Evolutionary conservation across 2,797 vertebrate species (phyloP), one percentile per base, ranked within the genome.

Genomic region (Synanceia verrucosa): DNA sequence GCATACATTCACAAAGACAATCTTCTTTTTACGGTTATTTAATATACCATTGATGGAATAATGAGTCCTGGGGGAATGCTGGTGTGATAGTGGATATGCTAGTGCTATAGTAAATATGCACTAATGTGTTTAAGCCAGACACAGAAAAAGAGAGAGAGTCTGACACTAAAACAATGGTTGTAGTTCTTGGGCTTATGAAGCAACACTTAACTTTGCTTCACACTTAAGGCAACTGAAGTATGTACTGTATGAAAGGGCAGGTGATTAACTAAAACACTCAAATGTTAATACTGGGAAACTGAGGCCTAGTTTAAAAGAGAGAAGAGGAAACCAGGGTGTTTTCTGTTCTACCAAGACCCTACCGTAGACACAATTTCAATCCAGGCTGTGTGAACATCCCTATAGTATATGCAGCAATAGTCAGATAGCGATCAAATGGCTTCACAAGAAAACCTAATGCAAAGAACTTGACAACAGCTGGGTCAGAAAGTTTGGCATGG

Each of bases 371-470:
- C 41, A 51, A 29, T 6, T 29, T 29, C 28, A 29, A 29, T 50
- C 51, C 52, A 60, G 50, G 53, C 56, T 65, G 64, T 44, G 51
- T 70, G 46, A 34, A 50, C 11, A 37, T 55, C 68, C 41, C 57
- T 19, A n/a, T 18, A 41, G 39, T n/a, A 10, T 34, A 70, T 66
- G 65, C 28, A 44, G 71, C n/a, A 57, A 51, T 68, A 76, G 69
- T 70, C 44, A 80, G 77, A 83, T 79, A 82, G 63, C n/a, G 50
- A 88, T 86, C 79, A 74, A 75, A 65, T 63, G 46, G 70, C 59
- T 76, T 65, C 67, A 53, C 36, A 47, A 67, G 70, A 85, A 89
- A 88, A 46, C 72, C 74, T 52, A 76, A 85, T 56, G 65, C 62
- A 68, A 79, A 85, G n/a, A 9, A 73, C 5, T 29, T 34, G 43